phyloP scores from a whole-genome alignment of 2,113 vertebrate species.

The Orientallactaga bullata region DNA sequence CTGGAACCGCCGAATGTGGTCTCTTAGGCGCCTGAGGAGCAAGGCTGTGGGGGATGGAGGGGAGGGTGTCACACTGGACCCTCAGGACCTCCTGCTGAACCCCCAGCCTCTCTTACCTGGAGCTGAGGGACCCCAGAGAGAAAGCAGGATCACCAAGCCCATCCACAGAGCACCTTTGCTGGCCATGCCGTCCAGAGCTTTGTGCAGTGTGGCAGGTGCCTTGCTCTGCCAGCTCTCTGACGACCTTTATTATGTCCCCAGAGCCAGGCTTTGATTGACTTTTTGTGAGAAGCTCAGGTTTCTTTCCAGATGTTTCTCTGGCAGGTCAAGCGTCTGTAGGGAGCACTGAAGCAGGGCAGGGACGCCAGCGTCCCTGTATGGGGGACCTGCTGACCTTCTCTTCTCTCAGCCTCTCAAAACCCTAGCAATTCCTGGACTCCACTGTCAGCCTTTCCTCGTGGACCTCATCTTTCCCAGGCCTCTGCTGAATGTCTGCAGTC shows the following conservation, averaged over 20 bases:
- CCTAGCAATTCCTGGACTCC: too few species aligned
- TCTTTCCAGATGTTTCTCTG: neutral
- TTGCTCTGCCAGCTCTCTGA: too few species aligned
- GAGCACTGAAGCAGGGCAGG: constrained; percentile 40
- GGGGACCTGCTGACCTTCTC: neutral
- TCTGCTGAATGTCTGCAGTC: too few species aligned
- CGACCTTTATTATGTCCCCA: neutral
- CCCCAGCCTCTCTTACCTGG: constrained; percentile 21
- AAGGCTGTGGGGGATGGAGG: neutral
- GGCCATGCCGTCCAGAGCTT: neutral
- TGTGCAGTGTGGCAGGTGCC: accelerated
- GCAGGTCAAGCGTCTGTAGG: constrained; percentile 66
- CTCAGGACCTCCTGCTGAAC: neutral
- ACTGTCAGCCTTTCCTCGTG: neutral
- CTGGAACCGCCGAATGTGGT: constrained; percentile 30
- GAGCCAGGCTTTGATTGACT: neutral
- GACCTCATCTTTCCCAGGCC: neutral
- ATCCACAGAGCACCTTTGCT: neutral
- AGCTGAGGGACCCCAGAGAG: neutral
- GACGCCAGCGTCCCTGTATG: neutral
- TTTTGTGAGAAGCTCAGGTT: neutral
- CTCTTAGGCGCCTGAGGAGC: constrained; percentile 66
- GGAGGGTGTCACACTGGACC: neutral
- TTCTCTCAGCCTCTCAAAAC: too few species aligned
- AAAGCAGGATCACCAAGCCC: constrained; percentile 43